A percentile compares a stretch with the other conserved stretches of the same genome.
Evolutionary conservation across 2,113 vertebrate species (phyloP).

Genomic region (Gasterosteus nipponicus): DNA sequence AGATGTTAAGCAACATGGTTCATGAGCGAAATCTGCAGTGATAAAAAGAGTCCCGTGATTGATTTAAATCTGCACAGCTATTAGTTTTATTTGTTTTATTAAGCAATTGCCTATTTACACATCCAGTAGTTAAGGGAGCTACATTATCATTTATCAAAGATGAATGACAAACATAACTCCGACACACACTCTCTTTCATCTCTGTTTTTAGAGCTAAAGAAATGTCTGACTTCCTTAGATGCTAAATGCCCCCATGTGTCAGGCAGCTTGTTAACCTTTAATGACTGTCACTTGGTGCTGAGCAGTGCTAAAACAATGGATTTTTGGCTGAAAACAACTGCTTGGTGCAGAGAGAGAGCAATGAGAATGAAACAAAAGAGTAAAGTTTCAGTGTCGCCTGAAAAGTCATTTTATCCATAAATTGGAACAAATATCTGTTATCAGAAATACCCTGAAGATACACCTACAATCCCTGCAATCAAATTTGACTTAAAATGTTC

Average conservation of each 20-base stretch:
- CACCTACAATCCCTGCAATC: neutral
- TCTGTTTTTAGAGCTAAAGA: too few species aligned
- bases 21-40: neutral
- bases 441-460: neutral
- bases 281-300: neutral
- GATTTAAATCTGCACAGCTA: neutral
- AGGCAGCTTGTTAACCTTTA: neutral
- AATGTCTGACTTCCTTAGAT: neutral
- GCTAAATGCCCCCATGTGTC: slow-evolving; percentile 7
- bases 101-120: neutral
- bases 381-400: neutral
- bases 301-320: neutral
- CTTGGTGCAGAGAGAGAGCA: neutral
- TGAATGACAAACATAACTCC: neutral
- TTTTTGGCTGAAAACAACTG: neutral
- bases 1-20: neutral
- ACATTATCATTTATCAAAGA: neutral
- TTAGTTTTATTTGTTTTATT: neutral
- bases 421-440: neutral
- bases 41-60: neutral
- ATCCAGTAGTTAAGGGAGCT: neutral
- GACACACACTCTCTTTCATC: neutral
- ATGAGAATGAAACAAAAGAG: neutral
- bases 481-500: neutral
- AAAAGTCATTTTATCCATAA: neutral